Percentiles rank a stretch among this genome's conserved stretches.
Evolutionary conservation across 2,113 vertebrate species (phyloP).

Genomic region (Delphinapterus leucas): DNA sequence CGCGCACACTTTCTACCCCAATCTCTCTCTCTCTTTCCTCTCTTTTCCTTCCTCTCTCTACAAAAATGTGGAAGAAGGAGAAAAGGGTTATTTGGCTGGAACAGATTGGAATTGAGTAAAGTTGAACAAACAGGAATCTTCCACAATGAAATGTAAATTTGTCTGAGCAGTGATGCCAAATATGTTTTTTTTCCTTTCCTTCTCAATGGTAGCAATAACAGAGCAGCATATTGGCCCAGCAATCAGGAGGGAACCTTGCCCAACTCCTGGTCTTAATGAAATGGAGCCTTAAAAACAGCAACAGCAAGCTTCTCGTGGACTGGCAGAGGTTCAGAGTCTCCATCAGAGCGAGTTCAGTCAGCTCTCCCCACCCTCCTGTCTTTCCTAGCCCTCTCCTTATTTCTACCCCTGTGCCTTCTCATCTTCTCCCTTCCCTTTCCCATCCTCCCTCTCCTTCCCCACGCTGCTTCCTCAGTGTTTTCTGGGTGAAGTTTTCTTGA

Average conservation of each 20-base stretch:
- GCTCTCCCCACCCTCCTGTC: neutral
- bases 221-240: conserved; percentile 46
- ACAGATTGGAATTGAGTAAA: conserved; percentile 64
- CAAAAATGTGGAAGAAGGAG: conserved; percentile 8
- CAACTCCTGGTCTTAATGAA: conserved; percentile 73
- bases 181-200: conserved; percentile 10
- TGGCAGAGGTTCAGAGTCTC: conserved; percentile 64
- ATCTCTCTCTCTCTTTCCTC: too few relatives aligned
- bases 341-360: neutral
- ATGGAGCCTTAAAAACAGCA: conserved; percentile 47
- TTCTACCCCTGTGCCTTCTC: rapidly evolving
- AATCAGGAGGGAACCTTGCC: conserved; percentile 61
- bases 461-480: neutral
- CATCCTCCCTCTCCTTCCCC: too few relatives aligned
- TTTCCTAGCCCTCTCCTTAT: neutral
- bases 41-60: neutral
- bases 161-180: conserved; percentile 63
- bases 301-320: conserved; percentile 35
- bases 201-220: conserved; percentile 52
- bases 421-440: neutral
- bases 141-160: conserved; percentile 75
- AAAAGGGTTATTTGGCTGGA: conserved; percentile 61
- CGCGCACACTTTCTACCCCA: too few relatives aligned
- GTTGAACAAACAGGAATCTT: conserved; percentile 73
- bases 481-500: neutral